A percentile compares a stretch with the other conserved stretches of the same genome.
These are phyloP conservation scores for human (Homo sapiens) DNA, from an alignment of 2,113 vertebrate species.

Conservation along the genomic window GRCh38 chr17:1127001-1127500, in stretches of 20 bases:
- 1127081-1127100: conserved; percentile 32
- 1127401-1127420: background rate
- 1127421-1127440: background rate
- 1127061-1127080: conserved; percentile 64
- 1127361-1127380: accelerated
- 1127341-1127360: no score
- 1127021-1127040: conserved; percentile 72
- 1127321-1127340: no score
- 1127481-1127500: background rate
- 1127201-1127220: background rate
- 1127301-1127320: no score
- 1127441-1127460: background rate
- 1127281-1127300: no score
- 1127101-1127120: conserved; percentile 59
- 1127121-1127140: background rate
- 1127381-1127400: background rate
- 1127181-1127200: background rate
- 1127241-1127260: no score
- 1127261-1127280: no score
- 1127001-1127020: conserved; percentile 55
- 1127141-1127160: background rate
- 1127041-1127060: background rate
- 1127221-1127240: background rate
- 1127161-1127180: background rate
- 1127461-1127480: background rate